Conservation (phyloP, 2,888 invertebrate genomes). For the Brachyopa scutellaris region DNA sequence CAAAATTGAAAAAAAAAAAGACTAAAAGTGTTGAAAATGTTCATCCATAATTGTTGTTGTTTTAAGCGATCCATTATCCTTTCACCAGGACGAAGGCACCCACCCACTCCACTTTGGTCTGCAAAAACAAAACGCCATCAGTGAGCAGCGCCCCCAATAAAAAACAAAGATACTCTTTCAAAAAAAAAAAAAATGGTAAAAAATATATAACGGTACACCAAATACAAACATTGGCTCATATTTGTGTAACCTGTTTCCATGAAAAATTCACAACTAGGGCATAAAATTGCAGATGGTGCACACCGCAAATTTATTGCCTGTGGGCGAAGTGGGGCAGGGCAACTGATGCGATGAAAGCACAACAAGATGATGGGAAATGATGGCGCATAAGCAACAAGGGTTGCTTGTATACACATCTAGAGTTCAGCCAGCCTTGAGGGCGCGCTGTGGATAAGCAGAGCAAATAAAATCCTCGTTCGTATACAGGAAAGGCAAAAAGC, state of each 20-base stretch:
- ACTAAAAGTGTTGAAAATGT: conserved; percentile 16
- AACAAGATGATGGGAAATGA: conserved; percentile 33
- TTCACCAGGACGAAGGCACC: conserved; percentile 6
- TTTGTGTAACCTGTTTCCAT: conserved; percentile 79
- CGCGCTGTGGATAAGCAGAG: conserved; percentile 28
- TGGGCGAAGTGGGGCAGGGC: conserved; percentile 12
- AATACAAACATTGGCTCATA: conserved; percentile 77
- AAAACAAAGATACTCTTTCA: conserved; percentile 2
- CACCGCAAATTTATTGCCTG: conserved; percentile 70
- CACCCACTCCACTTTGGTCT: not conserved
- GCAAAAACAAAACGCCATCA: not conserved
- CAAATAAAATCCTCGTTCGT: conserved; percentile 47
- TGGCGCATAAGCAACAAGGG: conserved; percentile 36
- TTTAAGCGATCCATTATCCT: conserved; percentile 48
- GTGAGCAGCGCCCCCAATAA: not conserved
- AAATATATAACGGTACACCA: conserved; percentile 29
- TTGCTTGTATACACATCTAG: conserved; percentile 3
- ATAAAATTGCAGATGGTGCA: conserved; percentile 77
- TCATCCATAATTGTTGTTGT: conserved; percentile 29
- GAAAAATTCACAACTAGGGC: conserved; percentile 78
- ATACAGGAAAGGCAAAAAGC: conserved; percentile 41
- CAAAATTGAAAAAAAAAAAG: not conserved
- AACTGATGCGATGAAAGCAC: conserved; percentile 60
- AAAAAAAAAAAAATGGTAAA: not conserved
- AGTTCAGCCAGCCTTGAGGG: conserved; percentile 26